phyloP scores from a whole-genome alignment of 2,888 invertebrate genomes.

The Phasia obesa region DNA sequence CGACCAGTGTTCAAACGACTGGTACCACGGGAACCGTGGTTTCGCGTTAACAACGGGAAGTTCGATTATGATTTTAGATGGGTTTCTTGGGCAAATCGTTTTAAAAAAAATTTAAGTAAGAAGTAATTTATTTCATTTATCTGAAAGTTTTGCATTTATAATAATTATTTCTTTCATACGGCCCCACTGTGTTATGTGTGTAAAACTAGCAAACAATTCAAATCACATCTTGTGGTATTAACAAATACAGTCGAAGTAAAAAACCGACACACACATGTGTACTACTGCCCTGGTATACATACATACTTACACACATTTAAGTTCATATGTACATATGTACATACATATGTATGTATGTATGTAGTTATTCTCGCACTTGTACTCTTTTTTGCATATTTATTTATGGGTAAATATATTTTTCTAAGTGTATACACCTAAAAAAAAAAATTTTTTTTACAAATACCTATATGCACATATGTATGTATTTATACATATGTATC shows the following conservation, averaged over 20 bases:
- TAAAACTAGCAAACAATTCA: slow-evolving; percentile 50
- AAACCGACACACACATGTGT: neutral
- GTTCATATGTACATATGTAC: neutral
- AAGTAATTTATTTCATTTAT: no score
- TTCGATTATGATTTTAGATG: no score
- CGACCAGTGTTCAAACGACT: no score
- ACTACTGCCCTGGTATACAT: neutral
- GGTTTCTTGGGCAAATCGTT: no score
- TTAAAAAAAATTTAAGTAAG: no score
- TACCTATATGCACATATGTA: neutral
- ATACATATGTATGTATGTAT: neutral
- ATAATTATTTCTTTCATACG: neutral
- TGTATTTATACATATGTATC: neutral
- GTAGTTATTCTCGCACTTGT: slow-evolving; percentile 21
- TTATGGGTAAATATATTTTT: slow-evolving; percentile 13
- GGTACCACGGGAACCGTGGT: no score
- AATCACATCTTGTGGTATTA: slow-evolving; percentile 54
- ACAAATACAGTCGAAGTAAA: slow-evolving; percentile 4
- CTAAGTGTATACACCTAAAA: slow-evolving; percentile 19
- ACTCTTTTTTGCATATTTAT: slow-evolving; percentile 23
- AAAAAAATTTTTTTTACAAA: neutral
- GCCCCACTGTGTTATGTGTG: slow-evolving; percentile 14
- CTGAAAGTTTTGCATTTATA: neutral
- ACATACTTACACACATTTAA: neutral
- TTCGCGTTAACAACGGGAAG: no score